Evolutionary conservation across 2,113 vertebrate species (phyloP).

Genomic region (Murina feae): DNA sequence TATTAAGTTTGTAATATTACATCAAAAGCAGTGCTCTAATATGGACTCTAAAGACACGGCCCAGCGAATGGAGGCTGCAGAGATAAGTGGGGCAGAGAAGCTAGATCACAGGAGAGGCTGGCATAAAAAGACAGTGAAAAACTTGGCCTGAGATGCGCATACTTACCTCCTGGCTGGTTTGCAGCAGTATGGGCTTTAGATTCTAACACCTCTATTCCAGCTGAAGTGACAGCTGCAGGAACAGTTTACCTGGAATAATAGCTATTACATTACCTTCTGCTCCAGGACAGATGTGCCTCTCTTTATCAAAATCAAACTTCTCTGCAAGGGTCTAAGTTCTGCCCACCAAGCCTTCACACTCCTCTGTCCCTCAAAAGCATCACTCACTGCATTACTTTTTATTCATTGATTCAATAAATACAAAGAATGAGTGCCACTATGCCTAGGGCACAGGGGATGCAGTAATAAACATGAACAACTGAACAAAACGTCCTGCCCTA

Average conservation of each 20-base stretch:
- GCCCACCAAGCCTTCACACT: background rate
- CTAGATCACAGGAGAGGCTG: background rate
- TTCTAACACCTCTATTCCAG: background rate
- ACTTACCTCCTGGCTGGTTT: background rate
- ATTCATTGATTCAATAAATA: background rate
- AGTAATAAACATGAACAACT: background rate
- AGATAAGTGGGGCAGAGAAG: background rate
- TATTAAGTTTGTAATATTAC: background rate
- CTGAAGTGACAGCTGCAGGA: background rate
- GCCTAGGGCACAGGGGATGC: background rate
- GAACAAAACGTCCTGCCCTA: background rate
- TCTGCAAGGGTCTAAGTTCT: background rate
- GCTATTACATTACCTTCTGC: background rate
- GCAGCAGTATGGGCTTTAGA: background rate
- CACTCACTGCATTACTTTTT: background rate
- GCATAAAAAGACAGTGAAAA: background rate
- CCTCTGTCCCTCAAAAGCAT: background rate
- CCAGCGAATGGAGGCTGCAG: background rate
- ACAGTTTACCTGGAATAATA: background rate
- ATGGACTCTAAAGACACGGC: background rate
- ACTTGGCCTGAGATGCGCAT: background rate
- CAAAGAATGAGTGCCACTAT: background rate
- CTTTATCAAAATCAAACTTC: background rate
- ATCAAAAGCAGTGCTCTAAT: background rate
- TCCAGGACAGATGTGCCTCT: background rate